Conservation (phyloP, 1,140 invertebrate species). For the Hylaeus anthracinus region DNA sequence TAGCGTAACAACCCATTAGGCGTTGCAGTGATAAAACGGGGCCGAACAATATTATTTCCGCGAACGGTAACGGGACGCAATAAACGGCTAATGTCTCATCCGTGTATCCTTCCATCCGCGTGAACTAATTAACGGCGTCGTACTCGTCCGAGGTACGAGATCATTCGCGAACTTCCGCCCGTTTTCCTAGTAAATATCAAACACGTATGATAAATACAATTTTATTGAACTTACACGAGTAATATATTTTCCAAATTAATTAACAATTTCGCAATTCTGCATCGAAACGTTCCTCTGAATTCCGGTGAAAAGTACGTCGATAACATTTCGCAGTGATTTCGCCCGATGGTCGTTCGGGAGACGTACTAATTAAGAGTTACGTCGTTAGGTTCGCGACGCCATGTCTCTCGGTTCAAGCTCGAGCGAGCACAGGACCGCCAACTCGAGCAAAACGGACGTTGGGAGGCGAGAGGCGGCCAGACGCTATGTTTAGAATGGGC, state of each 20-base stretch:
- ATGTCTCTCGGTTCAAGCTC: slow-evolving; percentile 35
- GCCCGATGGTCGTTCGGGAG: slow-evolving; percentile 55
- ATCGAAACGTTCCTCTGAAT: too few relatives aligned
- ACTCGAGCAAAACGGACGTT: not conserved
- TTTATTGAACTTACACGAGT: too few relatives aligned
- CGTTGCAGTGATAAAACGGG: slow-evolving; percentile 39
- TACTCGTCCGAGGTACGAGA: not conserved
- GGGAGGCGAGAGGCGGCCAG: not conserved
- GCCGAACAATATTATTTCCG: slow-evolving; percentile 23
- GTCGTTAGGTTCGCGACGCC: slow-evolving; percentile 53
- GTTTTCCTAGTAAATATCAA: too few relatives aligned
- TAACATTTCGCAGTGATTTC: not conserved
- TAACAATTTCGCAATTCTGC: too few relatives aligned
- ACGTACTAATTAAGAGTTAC: slow-evolving; percentile 70
- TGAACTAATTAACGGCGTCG: slow-evolving; percentile 50
- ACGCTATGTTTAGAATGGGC: slow-evolving; percentile 45
- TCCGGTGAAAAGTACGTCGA: not conserved
- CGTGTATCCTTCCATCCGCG: not conserved
- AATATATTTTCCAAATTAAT: too few relatives aligned
- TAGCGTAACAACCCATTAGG: slow-evolving; percentile 43
- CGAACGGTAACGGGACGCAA: slow-evolving; percentile 12
- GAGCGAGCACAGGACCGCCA: slow-evolving; percentile 16
- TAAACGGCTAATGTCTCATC: slow-evolving; percentile 13
- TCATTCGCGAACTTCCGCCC: too few relatives aligned
- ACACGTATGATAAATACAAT: too few relatives aligned